Evolutionary conservation across 2,888 invertebrate genomes (phyloP), one percentile per base, ranked within the genome.

Genomic region (Heliconius aoede): DNA sequence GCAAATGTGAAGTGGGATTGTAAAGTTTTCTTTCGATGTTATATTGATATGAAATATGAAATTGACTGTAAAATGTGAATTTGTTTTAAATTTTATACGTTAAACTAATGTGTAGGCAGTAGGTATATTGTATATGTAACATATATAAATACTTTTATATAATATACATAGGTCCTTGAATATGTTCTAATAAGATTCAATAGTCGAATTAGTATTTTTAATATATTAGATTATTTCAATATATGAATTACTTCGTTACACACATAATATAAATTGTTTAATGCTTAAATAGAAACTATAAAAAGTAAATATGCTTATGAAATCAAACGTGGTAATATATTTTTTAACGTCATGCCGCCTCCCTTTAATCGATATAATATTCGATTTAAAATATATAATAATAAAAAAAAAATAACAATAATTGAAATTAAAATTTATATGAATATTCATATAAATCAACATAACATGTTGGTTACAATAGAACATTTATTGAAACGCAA

Each of bases 381-480:
- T 77, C 80, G 73, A 78, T 78, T 80, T 76, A 71, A 75, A 73
- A 62, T 67, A 68, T 78, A 71, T 69, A 72, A 79, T 74, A 77
- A 79, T 76, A 74, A 67, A 73, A 78, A 67, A 73, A 78, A 58
- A 60, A 3, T 85, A 85, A 85, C 83, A 85, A n/a, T 74, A 61
- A 51, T 75, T 85, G 85, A 88, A 88, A 89, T 86, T 88, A 88
- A 89, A 85, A 85, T 82, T 84, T 85, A 87, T 89, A 91, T 93
- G 93, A 93, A 94, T 94, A 94, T 94, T 94, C 94, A 94, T 93
- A 93, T 94, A 94, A 94, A 93, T 94, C 94, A 93, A 89, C 85
- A 90, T 91, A 89, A 89, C 85, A 85, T 77, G 77, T 76, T 86
- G 86, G 82, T 88, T 90, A 93, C 92, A 92, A 92, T 91, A 79